Conservation (phyloP, 2,888 invertebrate species). For the Agriopis marginaria region DNA sequence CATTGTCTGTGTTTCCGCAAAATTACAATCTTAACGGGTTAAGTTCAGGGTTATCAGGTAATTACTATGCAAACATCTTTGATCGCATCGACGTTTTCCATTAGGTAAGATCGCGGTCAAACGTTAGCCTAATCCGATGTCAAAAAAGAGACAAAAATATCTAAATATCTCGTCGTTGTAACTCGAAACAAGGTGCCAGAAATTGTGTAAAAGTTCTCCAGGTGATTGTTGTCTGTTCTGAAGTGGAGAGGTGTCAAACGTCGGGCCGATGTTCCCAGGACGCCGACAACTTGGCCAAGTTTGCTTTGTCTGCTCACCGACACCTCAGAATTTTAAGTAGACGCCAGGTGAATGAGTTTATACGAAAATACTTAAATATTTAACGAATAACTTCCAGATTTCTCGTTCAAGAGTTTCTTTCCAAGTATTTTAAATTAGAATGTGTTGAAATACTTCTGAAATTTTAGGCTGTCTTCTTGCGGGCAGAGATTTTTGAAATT, state of each 20-base stretch:
- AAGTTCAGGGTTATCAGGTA: no score
- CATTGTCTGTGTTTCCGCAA: no score
- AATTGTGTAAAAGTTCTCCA: constrained; percentile 54
- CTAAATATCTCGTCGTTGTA: not conserved
- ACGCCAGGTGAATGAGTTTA: constrained; percentile 73
- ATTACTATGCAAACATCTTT: no score
- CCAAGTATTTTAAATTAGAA: constrained; percentile 41
- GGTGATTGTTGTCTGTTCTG: constrained; percentile 65
- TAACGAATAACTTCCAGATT: constrained; percentile 66
- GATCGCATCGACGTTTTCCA: no score
- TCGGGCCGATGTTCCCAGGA: constrained; percentile 60
- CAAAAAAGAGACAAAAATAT: not conserved
- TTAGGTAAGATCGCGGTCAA: no score
- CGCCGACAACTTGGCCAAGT: constrained; percentile 65
- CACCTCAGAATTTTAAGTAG: constrained; percentile 79
- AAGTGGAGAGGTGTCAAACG: constrained; percentile 69
- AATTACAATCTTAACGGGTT: no score
- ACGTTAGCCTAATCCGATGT: no score
- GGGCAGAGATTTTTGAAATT: constrained; percentile 3
- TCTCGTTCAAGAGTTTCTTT: constrained; percentile 60
- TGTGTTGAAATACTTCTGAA: constrained; percentile 28
- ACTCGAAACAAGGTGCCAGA: constrained; percentile 30
- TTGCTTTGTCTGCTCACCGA: constrained; percentile 63
- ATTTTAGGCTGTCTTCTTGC: constrained; percentile 22
- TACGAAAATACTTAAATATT: constrained; percentile 70